Conservation (phyloP, 2,113 vertebrate species). For the Lepisosteus osseus region DNA sequence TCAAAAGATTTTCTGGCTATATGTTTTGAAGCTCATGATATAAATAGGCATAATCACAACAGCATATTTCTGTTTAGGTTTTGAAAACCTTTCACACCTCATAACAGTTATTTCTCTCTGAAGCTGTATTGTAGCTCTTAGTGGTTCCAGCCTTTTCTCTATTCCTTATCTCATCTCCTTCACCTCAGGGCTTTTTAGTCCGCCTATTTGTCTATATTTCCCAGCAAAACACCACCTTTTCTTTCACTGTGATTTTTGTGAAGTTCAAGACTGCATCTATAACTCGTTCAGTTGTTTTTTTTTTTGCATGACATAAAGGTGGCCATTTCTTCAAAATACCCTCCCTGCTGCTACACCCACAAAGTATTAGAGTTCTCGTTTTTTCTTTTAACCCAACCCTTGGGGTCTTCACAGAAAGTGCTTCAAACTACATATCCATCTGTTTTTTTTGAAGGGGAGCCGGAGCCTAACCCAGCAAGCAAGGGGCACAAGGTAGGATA, state of each 20-base stretch:
- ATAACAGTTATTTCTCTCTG: not conserved
- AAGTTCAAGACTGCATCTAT: not conserved
- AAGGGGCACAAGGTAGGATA: too few species aligned
- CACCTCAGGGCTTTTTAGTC: not conserved
- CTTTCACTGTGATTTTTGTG: not conserved
- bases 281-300: not conserved
- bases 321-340: too few species aligned
- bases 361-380: too few species aligned
- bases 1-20: constrained; percentile 22
- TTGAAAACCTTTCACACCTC: not conserved
- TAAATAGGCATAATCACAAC: constrained; percentile 21
- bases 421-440: too few species aligned
- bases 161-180: not conserved
- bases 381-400: too few species aligned
- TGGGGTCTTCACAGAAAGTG: too few species aligned
- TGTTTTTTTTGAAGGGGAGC: too few species aligned
- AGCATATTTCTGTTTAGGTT: constrained; percentile 17
- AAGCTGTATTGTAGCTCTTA: constrained; percentile 3
- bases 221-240: not conserved
- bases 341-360: too few species aligned
- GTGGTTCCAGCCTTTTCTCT: not conserved
- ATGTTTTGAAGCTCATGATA: constrained; percentile 20
- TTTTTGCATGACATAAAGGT: too few species aligned
- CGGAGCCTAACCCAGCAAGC: too few species aligned
- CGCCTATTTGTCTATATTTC: not conserved